Conservation (phyloP, 2,888 invertebrate species). For the Napeogenes inachia region DNA sequence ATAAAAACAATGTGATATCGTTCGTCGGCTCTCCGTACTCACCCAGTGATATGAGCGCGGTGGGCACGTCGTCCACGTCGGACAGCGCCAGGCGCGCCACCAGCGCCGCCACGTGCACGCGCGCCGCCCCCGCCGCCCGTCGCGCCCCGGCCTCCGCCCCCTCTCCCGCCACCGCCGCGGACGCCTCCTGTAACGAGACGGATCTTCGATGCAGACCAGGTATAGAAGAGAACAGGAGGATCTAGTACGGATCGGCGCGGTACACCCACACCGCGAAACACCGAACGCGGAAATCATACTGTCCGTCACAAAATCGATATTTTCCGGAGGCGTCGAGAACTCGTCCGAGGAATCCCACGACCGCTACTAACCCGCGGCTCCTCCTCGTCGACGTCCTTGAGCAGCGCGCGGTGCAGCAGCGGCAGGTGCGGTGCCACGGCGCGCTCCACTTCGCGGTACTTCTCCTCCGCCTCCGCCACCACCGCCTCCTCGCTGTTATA, state of each 20-base stretch:
- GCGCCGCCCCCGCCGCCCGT: slow-evolving; percentile 79
- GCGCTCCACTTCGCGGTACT: slow-evolving; percentile 50
- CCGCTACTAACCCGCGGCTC: background rate
- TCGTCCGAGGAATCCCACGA: too few relatives aligned
- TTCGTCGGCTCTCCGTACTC: slow-evolving; percentile 2
- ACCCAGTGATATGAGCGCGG: slow-evolving; percentile 79
- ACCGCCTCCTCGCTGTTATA: slow-evolving; percentile 77
- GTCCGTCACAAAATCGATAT: too few relatives aligned
- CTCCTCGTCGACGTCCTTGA: slow-evolving; percentile 37
- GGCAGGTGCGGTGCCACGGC: slow-evolving; percentile 68
- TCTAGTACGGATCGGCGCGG: too few relatives aligned
- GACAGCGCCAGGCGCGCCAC: slow-evolving; percentile 83
- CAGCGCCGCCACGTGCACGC: slow-evolving; percentile 85
- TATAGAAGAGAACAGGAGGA: too few relatives aligned
- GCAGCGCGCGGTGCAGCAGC: slow-evolving; percentile 65
- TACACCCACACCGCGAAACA: too few relatives aligned
- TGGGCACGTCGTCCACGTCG: slow-evolving; percentile 83
- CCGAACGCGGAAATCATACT: too few relatives aligned
- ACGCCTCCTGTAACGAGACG: background rate
- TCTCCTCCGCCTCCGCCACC: slow-evolving; percentile 41
- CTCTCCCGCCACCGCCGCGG: slow-evolving; percentile 9
- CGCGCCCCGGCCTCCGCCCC: slow-evolving; percentile 27
- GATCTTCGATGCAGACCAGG: too few relatives aligned
- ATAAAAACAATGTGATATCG: too few relatives aligned
- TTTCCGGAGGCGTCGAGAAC: too few relatives aligned